Conservation (phyloP, 2,797 vertebrate species). For the Pygocentrus nattereri region DNA sequence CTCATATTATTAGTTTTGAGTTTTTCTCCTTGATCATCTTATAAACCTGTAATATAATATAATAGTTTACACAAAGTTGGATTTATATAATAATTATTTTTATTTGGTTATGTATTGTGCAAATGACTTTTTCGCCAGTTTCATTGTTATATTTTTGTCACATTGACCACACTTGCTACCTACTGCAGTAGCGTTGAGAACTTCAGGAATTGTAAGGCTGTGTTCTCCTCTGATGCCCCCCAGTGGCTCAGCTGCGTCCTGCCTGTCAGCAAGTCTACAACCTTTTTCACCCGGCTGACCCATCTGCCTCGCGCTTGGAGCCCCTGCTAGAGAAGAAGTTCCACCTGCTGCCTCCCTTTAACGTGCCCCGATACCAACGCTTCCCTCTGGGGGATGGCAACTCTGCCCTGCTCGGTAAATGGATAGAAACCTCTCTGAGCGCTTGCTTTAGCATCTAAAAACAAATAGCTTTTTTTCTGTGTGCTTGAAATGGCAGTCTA, state of each 20-base stretch:
- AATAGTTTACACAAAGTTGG: too few relatives aligned
- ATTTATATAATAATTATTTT: too few relatives aligned
- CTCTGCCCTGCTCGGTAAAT: conserved; percentile 90
- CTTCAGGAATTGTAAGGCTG: neutral
- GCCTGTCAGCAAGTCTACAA: conserved; percentile 97
- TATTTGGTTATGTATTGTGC: too few relatives aligned
- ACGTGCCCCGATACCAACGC: conserved; percentile 92
- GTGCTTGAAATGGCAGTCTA: neutral
- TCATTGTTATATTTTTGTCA: neutral
- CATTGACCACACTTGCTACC: neutral
- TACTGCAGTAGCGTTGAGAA: neutral
- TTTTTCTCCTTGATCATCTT: too few relatives aligned
- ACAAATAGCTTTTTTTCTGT: neutral
- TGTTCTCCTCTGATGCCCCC: neutral
- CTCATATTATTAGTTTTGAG: too few relatives aligned
- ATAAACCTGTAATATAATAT: too few relatives aligned
- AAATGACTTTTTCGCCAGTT: neutral
- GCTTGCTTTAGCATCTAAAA: neutral
- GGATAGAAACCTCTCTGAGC: neutral
- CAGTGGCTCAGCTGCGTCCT: conserved; percentile 91
- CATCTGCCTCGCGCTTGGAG: conserved; percentile 93
- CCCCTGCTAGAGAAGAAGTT: conserved; percentile 93
- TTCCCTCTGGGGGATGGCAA: conserved; percentile 94
- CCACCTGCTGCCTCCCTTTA: conserved; percentile 90
- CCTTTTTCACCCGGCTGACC: conserved; percentile 96